Evolutionary conservation across 2,113 vertebrate genomes (phyloP).

Genomic region (Siniperca chuatsi): DNA sequence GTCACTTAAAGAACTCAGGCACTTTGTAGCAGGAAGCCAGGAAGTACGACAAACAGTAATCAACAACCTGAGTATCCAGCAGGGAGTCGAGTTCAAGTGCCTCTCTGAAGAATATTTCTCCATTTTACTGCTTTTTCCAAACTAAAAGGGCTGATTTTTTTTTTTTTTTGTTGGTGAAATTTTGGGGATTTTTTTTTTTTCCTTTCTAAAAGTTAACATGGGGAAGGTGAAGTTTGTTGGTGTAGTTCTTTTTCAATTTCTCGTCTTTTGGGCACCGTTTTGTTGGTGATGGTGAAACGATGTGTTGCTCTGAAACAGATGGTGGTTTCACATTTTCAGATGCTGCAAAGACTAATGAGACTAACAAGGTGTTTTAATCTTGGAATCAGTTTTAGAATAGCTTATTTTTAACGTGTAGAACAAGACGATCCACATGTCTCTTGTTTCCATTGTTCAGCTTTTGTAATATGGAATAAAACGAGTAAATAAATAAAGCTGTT

Average conservation of each 20-base stretch:
- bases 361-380: slow-evolving; percentile 16
- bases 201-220: neutral
- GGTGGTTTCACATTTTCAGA: neutral
- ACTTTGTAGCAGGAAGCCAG: neutral
- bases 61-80: slow-evolving; percentile 2
- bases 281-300: neutral
- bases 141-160: neutral
- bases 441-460: neutral
- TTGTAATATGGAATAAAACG: neutral
- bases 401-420: neutral
- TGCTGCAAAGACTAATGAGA: neutral
- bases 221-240: neutral
- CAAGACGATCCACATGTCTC: neutral
- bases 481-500: accelerated
- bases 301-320: slow-evolving; percentile 2
- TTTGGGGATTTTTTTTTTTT: neutral
- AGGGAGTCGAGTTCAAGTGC: slow-evolving; percentile 1
- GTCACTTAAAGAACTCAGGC: neutral
- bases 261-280: neutral
- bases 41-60: slow-evolving; percentile 16
- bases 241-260: neutral
- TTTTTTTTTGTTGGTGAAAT: neutral
- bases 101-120: neutral
- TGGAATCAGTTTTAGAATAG: slow-evolving; percentile 1
- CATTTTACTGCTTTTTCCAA: neutral